These are phyloP conservation scores for Cosmia pyralina DNA, from an alignment of 2,888 invertebrate genomes.

Conservation along the genomic window DNA sequence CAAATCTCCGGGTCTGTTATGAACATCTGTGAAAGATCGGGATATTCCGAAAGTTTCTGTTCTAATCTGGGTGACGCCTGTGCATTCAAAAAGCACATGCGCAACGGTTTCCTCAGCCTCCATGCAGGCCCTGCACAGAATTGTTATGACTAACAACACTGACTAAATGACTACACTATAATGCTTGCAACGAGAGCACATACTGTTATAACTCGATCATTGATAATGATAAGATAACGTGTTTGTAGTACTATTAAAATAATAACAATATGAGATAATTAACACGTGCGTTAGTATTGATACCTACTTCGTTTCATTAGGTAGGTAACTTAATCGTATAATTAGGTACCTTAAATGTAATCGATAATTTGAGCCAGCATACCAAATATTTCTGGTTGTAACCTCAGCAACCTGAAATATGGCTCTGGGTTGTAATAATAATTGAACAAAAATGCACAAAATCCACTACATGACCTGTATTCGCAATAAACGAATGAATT, in stretches of 20 bases:
- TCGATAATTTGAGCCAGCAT: neutral
- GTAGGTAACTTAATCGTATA: slow-evolving; percentile 5
- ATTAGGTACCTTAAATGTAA: neutral
- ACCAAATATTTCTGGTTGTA: neutral
- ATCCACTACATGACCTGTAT: neutral
- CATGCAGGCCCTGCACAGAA: too few relatives aligned
- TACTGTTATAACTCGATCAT: slow-evolving; percentile 23
- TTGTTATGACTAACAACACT: slow-evolving; percentile 1
- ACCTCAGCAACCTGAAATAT: neutral
- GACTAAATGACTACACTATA: slow-evolving; percentile 11
- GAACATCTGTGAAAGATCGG: too few relatives aligned
- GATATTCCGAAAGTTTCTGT: too few relatives aligned
- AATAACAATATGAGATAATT: slow-evolving; percentile 33
- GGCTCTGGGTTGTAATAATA: neutral
- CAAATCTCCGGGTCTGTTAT: too few relatives aligned
- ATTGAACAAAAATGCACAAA: neutral
- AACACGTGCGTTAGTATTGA: slow-evolving; percentile 7
- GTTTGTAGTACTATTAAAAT: slow-evolving; percentile 32
- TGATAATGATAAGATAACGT: slow-evolving; percentile 33
- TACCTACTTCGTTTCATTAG: slow-evolving; percentile 5
- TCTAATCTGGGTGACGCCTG: too few relatives aligned
- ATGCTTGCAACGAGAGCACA: neutral
- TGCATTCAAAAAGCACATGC: too few relatives aligned
- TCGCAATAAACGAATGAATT: neutral
- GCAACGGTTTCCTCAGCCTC: too few relatives aligned